Percentiles rank a stretch among this genome's conserved stretches.
These are phyloP conservation scores for Muscina levida DNA, from an alignment of 2,888 invertebrate species.

Conservation along the genomic window DNA sequence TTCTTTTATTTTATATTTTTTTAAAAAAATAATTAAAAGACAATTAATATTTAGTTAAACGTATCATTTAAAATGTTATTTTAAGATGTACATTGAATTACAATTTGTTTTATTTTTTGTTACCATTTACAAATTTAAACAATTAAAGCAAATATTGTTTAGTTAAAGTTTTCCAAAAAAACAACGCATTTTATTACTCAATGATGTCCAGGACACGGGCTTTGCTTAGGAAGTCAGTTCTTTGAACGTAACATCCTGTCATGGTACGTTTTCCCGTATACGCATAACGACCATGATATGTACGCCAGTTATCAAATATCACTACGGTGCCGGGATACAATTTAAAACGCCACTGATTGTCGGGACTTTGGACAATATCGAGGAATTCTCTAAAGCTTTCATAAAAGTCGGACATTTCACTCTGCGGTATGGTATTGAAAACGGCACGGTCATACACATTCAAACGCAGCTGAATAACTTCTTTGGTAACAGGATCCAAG, in stretches of 20 bases:
- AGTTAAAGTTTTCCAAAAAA: too few relatives aligned
- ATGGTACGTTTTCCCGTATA: conserved; percentile 86
- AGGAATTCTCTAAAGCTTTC: conserved; percentile 82
- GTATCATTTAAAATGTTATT: not conserved
- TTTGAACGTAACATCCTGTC: conserved; percentile 86
- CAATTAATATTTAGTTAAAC: conserved; percentile 1
- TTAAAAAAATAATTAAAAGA: not conserved
- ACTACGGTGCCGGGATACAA: conserved; percentile 86
- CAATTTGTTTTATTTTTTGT: too few relatives aligned
- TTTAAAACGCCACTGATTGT: conserved; percentile 83
- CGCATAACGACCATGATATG: conserved; percentile 86
- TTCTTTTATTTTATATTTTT: conserved; percentile 19
- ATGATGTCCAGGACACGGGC: conserved; percentile 81
- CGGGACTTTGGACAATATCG: conserved; percentile 81
- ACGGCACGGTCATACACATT: conserved; percentile 88
- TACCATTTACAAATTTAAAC: not conserved
- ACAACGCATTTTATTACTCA: conserved; percentile 67
- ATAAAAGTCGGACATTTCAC: conserved; percentile 83
- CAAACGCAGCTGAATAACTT: conserved; percentile 85
- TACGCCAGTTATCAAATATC: conserved; percentile 89
- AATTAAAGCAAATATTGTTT: not conserved
- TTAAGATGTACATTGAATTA: too few relatives aligned
- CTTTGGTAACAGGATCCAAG: conserved; percentile 81
- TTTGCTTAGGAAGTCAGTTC: conserved; percentile 85
- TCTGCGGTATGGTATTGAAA: conserved; percentile 81